Conservation (phyloP, 2,113 vertebrate genomes). For the Camarhynchus parvulus region DNA sequence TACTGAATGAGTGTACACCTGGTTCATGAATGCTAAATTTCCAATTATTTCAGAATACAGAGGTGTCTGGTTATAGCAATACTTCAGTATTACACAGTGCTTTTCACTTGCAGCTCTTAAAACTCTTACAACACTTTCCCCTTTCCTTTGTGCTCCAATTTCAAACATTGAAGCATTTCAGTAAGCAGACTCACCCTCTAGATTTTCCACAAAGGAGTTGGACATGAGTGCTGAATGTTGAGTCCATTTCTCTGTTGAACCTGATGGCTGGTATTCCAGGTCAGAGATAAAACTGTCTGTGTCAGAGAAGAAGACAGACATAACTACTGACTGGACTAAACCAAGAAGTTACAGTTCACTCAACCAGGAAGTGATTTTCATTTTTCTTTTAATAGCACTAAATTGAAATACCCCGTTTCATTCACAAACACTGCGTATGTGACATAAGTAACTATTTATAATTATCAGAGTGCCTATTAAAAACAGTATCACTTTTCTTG, state of each 20-base stretch:
- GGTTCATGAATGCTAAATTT: background rate
- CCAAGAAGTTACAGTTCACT: constrained; percentile 75
- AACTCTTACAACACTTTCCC: constrained; percentile 10
- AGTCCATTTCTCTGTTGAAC: constrained; percentile 83
- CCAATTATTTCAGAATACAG: constrained; percentile 4
- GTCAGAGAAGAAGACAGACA: constrained; percentile 83
- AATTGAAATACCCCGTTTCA: constrained; percentile 28
- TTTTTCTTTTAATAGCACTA: constrained; percentile 48
- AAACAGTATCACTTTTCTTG: background rate
- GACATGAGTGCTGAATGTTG: constrained; percentile 80
- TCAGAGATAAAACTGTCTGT: constrained; percentile 83
- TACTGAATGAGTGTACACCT: background rate
- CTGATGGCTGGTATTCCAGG: constrained; percentile 82
- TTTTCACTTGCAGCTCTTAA: constrained; percentile 13
- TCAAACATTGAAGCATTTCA: constrained; percentile 72
- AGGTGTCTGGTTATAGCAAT: background rate
- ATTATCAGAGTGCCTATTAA: constrained; percentile 14
- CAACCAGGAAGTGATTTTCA: constrained; percentile 63
- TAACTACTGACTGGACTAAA: constrained; percentile 82
- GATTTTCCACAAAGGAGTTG: constrained; percentile 81
- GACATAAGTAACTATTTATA: constrained; percentile 23
- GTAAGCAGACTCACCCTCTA: constrained; percentile 82
- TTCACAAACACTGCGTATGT: background rate
- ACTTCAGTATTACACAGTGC: background rate
- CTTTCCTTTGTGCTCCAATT: constrained; percentile 60